phyloP scores from a whole-genome alignment of 2,797 vertebrate species.

The Anabacerthia variegaticeps region DNA sequence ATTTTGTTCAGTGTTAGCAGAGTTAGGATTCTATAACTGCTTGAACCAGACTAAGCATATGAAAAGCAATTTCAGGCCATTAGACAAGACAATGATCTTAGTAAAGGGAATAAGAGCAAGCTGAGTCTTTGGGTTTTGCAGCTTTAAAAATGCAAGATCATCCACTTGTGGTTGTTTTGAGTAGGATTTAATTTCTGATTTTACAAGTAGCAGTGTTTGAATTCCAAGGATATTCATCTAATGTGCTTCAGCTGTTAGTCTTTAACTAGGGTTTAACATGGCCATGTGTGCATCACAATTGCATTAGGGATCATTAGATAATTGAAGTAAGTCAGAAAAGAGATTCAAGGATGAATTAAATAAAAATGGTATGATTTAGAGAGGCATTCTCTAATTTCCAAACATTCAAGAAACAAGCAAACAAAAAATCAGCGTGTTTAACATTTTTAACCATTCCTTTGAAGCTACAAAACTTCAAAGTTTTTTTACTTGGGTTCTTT shows the following conservation, averaged over 20 bases:
- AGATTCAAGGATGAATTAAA: not conserved
- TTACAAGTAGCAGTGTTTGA: not conserved
- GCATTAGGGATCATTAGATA: not conserved
- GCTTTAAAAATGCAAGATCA: constrained; percentile 21
- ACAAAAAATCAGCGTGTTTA: rapidly evolving
- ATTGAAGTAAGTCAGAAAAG: not conserved
- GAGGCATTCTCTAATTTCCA: not conserved
- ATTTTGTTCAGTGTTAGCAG: constrained; percentile 2
- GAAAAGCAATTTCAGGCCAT: constrained; percentile 35
- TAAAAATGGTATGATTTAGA: not conserved
- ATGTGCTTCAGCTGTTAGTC: constrained; percentile 1
- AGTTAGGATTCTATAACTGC: constrained; percentile 1
- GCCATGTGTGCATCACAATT: not conserved
- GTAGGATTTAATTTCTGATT: constrained; percentile 40
- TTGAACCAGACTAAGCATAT: not conserved
- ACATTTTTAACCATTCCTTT: not conserved
- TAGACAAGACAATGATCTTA: constrained; percentile 29
- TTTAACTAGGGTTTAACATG: not conserved
- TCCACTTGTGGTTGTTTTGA: constrained; percentile 13
- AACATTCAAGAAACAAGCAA: not conserved
- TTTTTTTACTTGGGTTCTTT: not conserved
- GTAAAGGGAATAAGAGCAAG: constrained; percentile 1
- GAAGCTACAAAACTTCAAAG: not conserved
- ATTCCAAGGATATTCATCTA: not conserved
- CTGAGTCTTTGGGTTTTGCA: not conserved